phyloP scores from a whole-genome alignment of 2,888 invertebrate species.

The Drosophila borborema region DNA sequence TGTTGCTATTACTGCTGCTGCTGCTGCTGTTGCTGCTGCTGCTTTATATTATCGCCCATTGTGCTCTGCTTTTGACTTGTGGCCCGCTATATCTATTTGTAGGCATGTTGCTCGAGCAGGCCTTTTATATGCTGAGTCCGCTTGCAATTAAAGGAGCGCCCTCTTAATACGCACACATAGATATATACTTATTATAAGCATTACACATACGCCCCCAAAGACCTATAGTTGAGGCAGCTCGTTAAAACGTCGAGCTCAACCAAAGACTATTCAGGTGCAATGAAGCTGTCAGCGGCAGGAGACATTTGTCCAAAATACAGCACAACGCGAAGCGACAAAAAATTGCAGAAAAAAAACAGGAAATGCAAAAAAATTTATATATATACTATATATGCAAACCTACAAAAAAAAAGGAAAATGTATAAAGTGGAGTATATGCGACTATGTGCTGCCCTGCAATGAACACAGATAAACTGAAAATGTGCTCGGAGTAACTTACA shows the following conservation, averaged over 20 bases:
- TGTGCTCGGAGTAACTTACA: not conserved
- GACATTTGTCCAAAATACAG: constrained; percentile 28
- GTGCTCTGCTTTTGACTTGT: constrained; percentile 14
- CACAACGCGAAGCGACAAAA: not conserved
- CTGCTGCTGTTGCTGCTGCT: not conserved
- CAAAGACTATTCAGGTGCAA: constrained; percentile 49
- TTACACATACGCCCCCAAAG: constrained; percentile 14
- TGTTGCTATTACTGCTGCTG: not conserved
- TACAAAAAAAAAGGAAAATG: not conserved
- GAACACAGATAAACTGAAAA: not conserved
- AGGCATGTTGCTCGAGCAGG: constrained; percentile 4
- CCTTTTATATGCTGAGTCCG: constrained; percentile 14
- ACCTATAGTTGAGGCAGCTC: constrained; percentile 16
- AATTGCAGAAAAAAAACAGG: not conserved
- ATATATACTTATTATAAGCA: constrained; percentile 20
- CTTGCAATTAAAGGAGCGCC: constrained; percentile 46
- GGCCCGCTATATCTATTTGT: constrained; percentile 7
- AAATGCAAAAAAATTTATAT: not conserved
- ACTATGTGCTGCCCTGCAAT: not conserved
- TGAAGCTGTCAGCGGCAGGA: constrained; percentile 51
- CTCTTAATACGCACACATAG: constrained; percentile 20
- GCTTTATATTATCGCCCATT: constrained; percentile 6
- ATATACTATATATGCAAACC: not conserved
- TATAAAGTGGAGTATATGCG: not conserved
- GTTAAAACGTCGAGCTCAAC: constrained; percentile 44